Evolutionary conservation across 2,113 vertebrate species (phyloP), one percentile per base, ranked within the genome.

Genomic region (Hemiscyllium ocellatum): DNA sequence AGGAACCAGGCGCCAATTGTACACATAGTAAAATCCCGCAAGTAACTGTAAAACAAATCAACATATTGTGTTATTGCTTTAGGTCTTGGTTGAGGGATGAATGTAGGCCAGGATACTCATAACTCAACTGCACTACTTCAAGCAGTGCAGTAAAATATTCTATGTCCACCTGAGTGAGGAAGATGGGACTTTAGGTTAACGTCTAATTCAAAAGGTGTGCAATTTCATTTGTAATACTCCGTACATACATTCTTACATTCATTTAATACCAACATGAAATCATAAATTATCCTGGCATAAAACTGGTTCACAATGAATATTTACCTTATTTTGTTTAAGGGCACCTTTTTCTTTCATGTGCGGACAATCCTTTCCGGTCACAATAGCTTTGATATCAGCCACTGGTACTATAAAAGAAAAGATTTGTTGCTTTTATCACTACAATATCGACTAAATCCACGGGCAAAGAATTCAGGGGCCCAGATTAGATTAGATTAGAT

Each of bases 261-360:
- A 66, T 2, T 93, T 93, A 37, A 66, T 37, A 72, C 69, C 70
- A 76, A 4, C 61, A 47, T 24, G 56, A 65, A 80, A n/a, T 29
- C 37, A 66, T 42, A 89, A 61, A 96, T 37, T 37, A 42, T 68
- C 61, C 10, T 93, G 19, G 33, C 24, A 70, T n/a, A 61, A 87
- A 96, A 7, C 19, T 15, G 47, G 68, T 66, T 52, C 29, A 19
- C 87, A 66, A 78, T 86, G 96, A 96, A 97, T 83, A 13, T 96
- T 69, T 97, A 99, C 99, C 99, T 99, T 99, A 97, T 99, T 99
- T 98, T 99, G 99, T 98, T 99, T 99, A 96, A 99, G 98, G 97
- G 99, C 99, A 97, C 99, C 99, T 97, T 99, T 99, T 97, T 99
- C 99, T 97, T 99, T 99, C 99, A 99, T 99, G 96, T 99, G 99